These are phyloP conservation scores for Phocoena phocoena DNA, from an alignment of 2,113 vertebrate genomes.

Conservation along the genomic window DNA sequence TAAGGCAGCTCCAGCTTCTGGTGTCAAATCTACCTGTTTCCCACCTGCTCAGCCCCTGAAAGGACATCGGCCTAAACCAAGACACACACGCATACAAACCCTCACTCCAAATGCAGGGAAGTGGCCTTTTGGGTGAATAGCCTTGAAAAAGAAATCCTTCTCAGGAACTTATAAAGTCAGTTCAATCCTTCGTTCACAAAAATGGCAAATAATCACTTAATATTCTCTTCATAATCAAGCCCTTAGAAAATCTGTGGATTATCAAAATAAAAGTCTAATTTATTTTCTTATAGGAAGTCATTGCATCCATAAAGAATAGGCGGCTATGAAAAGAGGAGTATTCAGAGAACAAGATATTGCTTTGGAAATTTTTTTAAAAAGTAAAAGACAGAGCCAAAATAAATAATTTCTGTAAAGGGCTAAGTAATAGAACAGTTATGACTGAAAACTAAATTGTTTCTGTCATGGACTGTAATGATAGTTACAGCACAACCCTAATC, in stretches of 20 bases:
- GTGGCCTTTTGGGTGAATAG: neutral
- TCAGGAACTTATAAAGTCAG: neutral
- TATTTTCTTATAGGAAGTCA: neutral
- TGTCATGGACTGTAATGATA: neutral
- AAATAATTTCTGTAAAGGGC: neutral
- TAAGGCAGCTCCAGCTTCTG: neutral
- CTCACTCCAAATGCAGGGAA: neutral
- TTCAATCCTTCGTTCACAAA: neutral
- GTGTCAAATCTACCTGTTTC: neutral
- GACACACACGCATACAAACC: neutral
- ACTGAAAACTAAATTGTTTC: neutral
- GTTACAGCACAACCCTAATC: neutral
- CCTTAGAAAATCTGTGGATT: neutral
- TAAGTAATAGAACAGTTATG: neutral
- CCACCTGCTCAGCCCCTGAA: neutral
- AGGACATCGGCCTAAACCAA: neutral
- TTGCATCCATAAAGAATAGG: neutral
- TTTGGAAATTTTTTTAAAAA: neutral
- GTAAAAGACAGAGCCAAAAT: neutral
- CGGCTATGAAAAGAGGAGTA: neutral
- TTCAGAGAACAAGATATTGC: neutral
- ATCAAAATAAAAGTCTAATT: neutral
- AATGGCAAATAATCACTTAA: neutral
- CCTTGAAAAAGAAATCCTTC: neutral
- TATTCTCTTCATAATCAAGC: neutral